A percentile compares a stretch with the other conserved stretches of the same genome.
Evolutionary conservation across 2,888 invertebrate species (phyloP).

Genomic region (Malthinus flaveolus): DNA sequence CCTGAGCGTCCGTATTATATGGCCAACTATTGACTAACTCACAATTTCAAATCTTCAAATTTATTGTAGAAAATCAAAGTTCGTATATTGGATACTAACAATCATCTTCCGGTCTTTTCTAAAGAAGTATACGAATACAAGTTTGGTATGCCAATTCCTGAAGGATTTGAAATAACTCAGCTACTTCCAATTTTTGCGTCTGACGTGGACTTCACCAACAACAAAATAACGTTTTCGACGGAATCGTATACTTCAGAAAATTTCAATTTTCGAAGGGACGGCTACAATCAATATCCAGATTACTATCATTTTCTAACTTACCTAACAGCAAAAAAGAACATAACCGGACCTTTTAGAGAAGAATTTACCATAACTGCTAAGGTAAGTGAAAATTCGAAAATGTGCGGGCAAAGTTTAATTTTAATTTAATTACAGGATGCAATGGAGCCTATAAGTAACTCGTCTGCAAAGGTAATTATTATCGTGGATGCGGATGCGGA

Average conservation of each 20-base stretch:
- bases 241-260: constrained; percentile 2
- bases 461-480: background rate
- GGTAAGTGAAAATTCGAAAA: background rate
- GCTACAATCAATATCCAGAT: too few relatives aligned
- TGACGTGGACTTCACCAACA: constrained; percentile 16
- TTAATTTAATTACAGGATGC: background rate
- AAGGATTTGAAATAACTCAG: constrained; percentile 6
- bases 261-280: background rate
- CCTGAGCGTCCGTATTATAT: too few relatives aligned
- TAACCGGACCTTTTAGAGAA: constrained; percentile 2
- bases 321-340: background rate
- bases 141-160: constrained; percentile 11
- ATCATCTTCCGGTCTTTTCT: constrained; percentile 14
- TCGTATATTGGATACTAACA: constrained; percentile 12
- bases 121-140: constrained; percentile 16
- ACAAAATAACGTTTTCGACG: constrained; percentile 1
- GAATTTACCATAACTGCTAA: constrained; percentile 12
- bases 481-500: background rate
- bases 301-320: background rate
- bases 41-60: too few relatives aligned
- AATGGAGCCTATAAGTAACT: background rate
- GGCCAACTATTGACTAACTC: too few relatives aligned
- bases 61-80: constrained; percentile 4
- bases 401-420: background rate
- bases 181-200: constrained; percentile 3